These are phyloP conservation scores for Craniophora ligustri DNA, from an alignment of 2,888 invertebrate genomes.

Conservation along the genomic window DNA sequence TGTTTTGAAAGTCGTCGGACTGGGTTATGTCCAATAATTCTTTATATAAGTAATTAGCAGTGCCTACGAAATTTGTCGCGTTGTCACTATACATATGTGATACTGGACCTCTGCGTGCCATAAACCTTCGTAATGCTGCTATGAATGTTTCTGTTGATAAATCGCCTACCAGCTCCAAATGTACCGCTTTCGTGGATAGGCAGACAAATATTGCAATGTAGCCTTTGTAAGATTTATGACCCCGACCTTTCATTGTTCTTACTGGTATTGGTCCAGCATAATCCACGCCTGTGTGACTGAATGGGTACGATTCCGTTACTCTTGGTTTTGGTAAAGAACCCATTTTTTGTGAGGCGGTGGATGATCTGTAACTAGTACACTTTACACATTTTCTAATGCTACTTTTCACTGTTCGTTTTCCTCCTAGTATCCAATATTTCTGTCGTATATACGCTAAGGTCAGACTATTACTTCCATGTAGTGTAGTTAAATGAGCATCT, in stretches of 20 bases:
- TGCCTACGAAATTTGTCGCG: not conserved
- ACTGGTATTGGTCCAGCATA: not conserved
- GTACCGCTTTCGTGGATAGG: not conserved
- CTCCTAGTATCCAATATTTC: not conserved
- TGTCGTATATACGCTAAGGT: not conserved
- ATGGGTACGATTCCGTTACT: slow-evolving; percentile 4
- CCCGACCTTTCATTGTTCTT: not conserved
- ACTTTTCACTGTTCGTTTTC: slow-evolving; percentile 1
- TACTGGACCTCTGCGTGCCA: not conserved
- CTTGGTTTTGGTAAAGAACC: slow-evolving; percentile 5
- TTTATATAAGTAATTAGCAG: not conserved
- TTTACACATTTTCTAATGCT: slow-evolving; percentile 2
- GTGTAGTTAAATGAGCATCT: not conserved
- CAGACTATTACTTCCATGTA: not conserved
- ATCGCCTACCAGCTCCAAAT: not conserved
- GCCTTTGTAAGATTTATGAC: not conserved
- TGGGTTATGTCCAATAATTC: not conserved
- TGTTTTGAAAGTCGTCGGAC: slow-evolving; percentile 1
- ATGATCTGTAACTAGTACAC: not conserved
- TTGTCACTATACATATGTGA: not conserved
- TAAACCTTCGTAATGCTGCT: not conserved
- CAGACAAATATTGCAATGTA: not conserved
- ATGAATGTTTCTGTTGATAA: not conserved
- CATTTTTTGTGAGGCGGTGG: slow-evolving; percentile 2
- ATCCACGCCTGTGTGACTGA: not conserved